Conservation (phyloP, 35 echinoderm and acorn worm species). For the Strongylocentrotus purpuratus region DNA sequence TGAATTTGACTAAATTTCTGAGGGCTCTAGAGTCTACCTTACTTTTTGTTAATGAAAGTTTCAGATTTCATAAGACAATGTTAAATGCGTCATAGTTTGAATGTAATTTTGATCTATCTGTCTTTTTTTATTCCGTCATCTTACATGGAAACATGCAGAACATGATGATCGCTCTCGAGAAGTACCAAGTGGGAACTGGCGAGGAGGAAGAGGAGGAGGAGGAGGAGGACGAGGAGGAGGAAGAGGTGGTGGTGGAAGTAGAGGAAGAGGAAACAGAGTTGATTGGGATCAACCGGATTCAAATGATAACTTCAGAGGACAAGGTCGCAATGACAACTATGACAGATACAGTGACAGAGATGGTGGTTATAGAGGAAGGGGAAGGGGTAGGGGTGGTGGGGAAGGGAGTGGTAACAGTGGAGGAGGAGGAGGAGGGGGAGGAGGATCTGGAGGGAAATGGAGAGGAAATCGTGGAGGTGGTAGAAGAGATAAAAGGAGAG, state of each 20-base stretch:
- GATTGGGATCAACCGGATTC: not conserved
- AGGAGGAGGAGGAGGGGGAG: not conserved
- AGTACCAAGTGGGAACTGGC: conserved; percentile 7
- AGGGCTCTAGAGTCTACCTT: too few species aligned
- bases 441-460: not conserved
- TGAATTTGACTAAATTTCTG: too few species aligned
- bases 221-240: not conserved
- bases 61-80: too few species aligned
- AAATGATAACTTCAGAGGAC: not conserved
- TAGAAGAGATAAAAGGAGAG: conserved; percentile 4
- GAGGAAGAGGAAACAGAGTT: not conserved
- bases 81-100: not conserved
- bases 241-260: not conserved
- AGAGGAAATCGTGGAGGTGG: not conserved
- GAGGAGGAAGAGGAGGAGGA: not conserved
- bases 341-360: conserved; percentile 21
- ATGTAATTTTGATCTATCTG: not conserved
- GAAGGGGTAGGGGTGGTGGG: not conserved
- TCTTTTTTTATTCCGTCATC: too few species aligned
- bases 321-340: conserved; percentile 6
- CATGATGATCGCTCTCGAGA: conserved; percentile 24
- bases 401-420: not conserved
- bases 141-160: not conserved
- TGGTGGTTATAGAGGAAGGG: not conserved
- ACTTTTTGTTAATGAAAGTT: too few species aligned